Conservation (phyloP, 2,113 vertebrate species). For the Aramus guarauna region DNA sequence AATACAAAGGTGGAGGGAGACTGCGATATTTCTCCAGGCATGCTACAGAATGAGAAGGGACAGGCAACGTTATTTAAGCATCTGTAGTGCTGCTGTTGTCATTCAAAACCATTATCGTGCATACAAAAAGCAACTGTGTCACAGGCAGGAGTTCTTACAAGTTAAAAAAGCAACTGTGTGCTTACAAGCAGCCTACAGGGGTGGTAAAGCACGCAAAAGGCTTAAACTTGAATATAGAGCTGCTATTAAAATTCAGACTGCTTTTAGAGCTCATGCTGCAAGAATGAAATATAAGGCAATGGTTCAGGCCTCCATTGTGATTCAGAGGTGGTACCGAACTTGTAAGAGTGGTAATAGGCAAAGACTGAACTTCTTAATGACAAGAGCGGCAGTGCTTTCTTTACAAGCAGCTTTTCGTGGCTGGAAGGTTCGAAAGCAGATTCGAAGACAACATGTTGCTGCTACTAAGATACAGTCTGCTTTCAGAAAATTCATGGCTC, state of each 20-base stretch:
- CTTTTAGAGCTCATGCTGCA: conserved; percentile 74
- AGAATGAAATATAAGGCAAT: conserved; percentile 59
- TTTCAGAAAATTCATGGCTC: conserved; percentile 72
- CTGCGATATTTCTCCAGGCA: conserved; percentile 77
- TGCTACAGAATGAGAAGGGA: conserved; percentile 77
- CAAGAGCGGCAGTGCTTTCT: conserved; percentile 67
- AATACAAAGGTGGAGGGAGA: conserved; percentile 35
- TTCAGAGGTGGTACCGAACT: conserved; percentile 86
- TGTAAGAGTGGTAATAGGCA: neutral
- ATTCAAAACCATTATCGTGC: conserved; percentile 78
- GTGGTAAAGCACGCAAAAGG: conserved; percentile 59
- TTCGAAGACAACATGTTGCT: conserved; percentile 63
- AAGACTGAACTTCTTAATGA: conserved; percentile 66
- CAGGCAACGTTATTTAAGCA: conserved; percentile 50
- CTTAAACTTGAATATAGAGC: conserved; percentile 67
- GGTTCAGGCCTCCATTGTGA: conserved; percentile 63
- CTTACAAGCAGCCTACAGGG: conserved; percentile 84
- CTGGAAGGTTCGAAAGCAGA: conserved; percentile 69
- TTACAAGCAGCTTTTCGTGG: conserved; percentile 83
- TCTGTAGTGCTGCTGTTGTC: conserved; percentile 58
- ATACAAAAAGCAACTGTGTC: conserved; percentile 10
- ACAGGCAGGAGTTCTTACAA: conserved; percentile 54
- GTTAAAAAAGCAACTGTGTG: conserved; percentile 59
- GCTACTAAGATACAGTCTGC: conserved; percentile 79
- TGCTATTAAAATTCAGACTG: conserved; percentile 80